phyloP scores from a whole-genome alignment of 2,113 vertebrate species.

The Pelecanoides urinatrix region DNA sequence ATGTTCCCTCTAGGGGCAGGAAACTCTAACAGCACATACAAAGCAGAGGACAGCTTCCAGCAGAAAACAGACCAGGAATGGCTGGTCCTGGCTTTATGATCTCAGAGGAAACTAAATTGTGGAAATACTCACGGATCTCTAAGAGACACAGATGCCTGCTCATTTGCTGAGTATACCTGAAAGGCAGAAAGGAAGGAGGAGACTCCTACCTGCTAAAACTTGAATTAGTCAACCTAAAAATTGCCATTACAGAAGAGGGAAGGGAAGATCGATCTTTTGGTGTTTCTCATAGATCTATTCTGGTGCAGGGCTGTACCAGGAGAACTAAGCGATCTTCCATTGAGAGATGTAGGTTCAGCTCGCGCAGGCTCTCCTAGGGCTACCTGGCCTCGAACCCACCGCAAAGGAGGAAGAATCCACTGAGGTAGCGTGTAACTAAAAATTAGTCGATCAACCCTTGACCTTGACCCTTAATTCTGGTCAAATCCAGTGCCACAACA shows the following conservation, averaged over 20 bases:
- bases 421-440: rapidly evolving
- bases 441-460: background rate
- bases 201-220: background rate
- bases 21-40: background rate
- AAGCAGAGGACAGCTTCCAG: background rate
- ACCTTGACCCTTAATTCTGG: background rate
- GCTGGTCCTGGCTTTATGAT: background rate
- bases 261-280: background rate
- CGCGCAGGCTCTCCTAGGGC: background rate
- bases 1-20: background rate
- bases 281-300: background rate
- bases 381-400: background rate
- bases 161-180: background rate
- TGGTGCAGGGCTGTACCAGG: no score
- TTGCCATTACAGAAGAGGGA: background rate
- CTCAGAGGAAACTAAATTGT: background rate
- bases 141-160: background rate
- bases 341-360: background rate
- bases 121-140: background rate
- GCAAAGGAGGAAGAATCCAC: background rate
- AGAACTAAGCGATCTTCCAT: background rate
- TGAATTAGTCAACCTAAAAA: background rate
- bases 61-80: background rate
- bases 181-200: background rate
- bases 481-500: background rate